Base-by-base conservation (phyloP, 1,140 invertebrate species). In the Mizuhopecten yessoensis region DNA sequence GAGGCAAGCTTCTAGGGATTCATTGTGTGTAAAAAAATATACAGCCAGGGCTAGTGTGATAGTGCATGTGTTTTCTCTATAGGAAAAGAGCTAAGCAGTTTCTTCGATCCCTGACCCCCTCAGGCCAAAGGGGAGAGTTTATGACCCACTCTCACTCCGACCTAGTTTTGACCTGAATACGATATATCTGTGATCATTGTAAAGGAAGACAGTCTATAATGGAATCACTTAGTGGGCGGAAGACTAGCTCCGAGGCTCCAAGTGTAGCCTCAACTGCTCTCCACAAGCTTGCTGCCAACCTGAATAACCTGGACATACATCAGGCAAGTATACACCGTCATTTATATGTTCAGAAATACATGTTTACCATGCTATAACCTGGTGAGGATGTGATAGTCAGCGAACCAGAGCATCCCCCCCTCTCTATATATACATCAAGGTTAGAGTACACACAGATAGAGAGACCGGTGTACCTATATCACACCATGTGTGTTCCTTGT, bases 161-260 rank as follows among this genome's bases (percentile, higher is more conserved):
- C 57, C 57, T 75, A 75, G 57, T 75, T 75, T 29, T 75, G 57
- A 75, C 57, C 57, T 75, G 57, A 75, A 75, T 75, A 75, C 57
- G 23, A 75, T 75, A 75, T 75, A 75, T 75, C 42, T 45, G 42
- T 45, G 42, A 45, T 45, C 57, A 75, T 75, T 75, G 57, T 75
- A 75, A 75, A 75, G 23, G 57, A 75, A 75, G 57, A 75, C 57
- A 75, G 57, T 17, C 23, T 17, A 75, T 75, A 75, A 75, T 75
- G 57, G 57, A 75, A 75, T 75, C 57, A 75, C 57, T 75, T 29
- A 75, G 57, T 75, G 57, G 23, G 57, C 57, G 57, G 57, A 75
- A 75, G 57, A 75, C 57, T 29, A 75, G 57, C 45, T 49, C 45
- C 5, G 57, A 75, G 57, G 9, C 57, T 75, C 57, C 57, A 3